phyloP scores from a whole-genome alignment of 2,113 vertebrate genomes.

The Phrynosoma blainvillii region DNA sequence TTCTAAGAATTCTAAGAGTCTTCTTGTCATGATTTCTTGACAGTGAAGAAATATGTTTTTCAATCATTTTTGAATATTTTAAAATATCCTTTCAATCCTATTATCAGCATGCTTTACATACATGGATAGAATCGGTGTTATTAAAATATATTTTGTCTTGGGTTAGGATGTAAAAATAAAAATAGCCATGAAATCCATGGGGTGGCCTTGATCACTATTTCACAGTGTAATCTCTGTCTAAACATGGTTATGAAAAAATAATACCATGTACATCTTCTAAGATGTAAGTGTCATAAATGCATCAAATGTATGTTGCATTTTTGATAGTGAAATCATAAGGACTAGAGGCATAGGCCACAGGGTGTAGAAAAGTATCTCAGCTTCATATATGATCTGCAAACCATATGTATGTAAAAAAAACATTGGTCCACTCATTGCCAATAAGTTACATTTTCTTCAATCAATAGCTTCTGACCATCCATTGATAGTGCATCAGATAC shows the following conservation, averaged over 20 bases:
- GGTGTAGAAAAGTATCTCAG: not conserved
- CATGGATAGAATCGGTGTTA: not conserved
- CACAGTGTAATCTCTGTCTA: not conserved
- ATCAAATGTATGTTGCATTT: not conserved
- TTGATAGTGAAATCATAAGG: no score
- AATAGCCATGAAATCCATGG: not conserved
- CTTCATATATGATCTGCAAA: not conserved
- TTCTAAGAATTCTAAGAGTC: no score
- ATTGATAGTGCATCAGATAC: conserved; percentile 35
- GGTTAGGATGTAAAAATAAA: not conserved
- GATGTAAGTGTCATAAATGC: not conserved
- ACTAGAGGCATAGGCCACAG: not conserved
- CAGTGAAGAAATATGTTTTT: no score
- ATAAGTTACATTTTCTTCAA: not conserved
- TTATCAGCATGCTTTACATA: not conserved
- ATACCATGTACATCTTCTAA: not conserved
- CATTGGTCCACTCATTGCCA: conserved; percentile 3
- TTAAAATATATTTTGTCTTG: not conserved
- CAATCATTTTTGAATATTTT: no score
- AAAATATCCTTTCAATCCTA: no score
- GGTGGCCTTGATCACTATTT: not conserved
- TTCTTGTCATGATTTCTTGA: no score
- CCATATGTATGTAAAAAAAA: fast-evolving
- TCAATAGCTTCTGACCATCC: conserved; percentile 19
- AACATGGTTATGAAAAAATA: not conserved